These are phyloP conservation scores for Deilephila elpenor DNA, from an alignment of 2,888 invertebrate species.

Conservation along the genomic window DNA sequence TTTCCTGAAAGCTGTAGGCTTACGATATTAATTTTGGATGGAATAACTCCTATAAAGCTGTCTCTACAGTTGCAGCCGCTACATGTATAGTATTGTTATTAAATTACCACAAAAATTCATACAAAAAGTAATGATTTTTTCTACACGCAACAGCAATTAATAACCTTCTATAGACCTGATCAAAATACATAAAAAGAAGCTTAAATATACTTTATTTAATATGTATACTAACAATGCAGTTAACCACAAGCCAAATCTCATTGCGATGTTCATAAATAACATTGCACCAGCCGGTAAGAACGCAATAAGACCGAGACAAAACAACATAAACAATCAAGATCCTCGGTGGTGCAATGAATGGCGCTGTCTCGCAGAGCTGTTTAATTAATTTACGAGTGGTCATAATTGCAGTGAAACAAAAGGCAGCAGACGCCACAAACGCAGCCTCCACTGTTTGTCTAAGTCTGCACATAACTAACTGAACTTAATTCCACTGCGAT, in stretches of 20 bases:
- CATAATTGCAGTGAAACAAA: neutral
- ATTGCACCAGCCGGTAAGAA: neutral
- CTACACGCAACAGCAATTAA: too few species aligned
- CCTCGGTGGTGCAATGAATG: neutral
- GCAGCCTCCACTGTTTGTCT: neutral
- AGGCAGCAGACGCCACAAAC: neutral
- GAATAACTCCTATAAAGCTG: neutral
- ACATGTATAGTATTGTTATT: too few species aligned
- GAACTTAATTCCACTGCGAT: slow-evolving; percentile 9
- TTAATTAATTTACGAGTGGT: slow-evolving; percentile 8
- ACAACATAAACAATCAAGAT: neutral
- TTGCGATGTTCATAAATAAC: too few species aligned
- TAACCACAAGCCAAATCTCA: too few species aligned
- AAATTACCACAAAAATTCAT: too few species aligned
- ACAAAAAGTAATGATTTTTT: too few species aligned
- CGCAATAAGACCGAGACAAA: neutral
- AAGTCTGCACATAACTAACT: neutral
- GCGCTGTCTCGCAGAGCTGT: slow-evolving; percentile 4
- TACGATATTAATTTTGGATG: neutral
- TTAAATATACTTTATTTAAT: too few species aligned
- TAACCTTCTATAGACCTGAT: too few species aligned
- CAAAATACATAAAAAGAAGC: too few species aligned
- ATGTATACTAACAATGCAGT: too few species aligned
- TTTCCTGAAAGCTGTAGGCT: neutral
- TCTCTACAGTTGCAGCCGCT: too few species aligned